Base-by-base conservation (phyloP, 2,797 vertebrate genomes). In the Momotus momota region DNA sequence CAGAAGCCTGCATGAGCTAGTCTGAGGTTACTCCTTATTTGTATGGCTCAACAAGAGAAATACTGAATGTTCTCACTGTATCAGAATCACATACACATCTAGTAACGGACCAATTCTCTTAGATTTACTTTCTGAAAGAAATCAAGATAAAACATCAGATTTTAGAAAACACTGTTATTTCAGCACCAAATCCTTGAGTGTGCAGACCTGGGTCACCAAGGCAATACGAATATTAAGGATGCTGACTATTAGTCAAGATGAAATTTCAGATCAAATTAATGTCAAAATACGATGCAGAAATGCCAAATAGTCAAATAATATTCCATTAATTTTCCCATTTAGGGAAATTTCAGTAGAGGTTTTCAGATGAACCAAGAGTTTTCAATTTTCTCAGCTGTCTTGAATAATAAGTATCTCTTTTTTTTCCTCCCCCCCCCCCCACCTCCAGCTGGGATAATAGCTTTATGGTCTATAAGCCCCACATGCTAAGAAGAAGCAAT, bases 261-360 rank as follows among this genome's bases (percentile, higher is more conserved):
- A 96, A 96, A 80, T 96, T 95, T 94, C 91, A 86, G 71, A 86
- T 80, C 55, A 86, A 90, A 96, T 95, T 80, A 90, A 27, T 57
- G 80, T 95, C 94, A 95, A 86, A 96, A 92, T 77, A 58, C 9
- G 77, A 43, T 31, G 22, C 52, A 66, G 41, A 64, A 80, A 88
- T 77, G 31, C 18, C 5, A 86, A 90, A 62, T 21, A 93, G 21
- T 91, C 45, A 90, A 92, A 77, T 6, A 67, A 23, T 12, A 74
- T 91, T 93, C 88, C 48, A 93, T 88, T 96, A 92, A 88, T 96
- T 97, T 97, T 95, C 40, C 58, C 95, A 25, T 93, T 93, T 90
- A 71, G n/a, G 72, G 31, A 90, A 88, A 88, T 80, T 95, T 72
- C 86, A 55, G 3, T 79, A 86, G 91, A 88, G 51, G 61, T 91